Evolutionary conservation across 2,797 vertebrate species (phyloP), one percentile per base, ranked within the genome.

Genomic region (Schizopygopsis malacanthus): DNA sequence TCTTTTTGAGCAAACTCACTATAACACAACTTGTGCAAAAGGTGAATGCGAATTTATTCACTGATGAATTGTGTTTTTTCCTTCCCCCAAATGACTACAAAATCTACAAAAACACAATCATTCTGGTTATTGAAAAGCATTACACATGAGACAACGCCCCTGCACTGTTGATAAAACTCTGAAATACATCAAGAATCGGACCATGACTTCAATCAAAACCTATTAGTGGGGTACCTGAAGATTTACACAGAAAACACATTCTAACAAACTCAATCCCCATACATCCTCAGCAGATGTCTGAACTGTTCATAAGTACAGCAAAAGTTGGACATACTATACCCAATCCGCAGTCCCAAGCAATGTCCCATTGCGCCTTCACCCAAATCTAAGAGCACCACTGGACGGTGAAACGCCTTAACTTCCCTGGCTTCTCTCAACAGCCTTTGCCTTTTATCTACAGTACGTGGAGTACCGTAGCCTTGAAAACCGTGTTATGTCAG

Each of bases 281-380:
- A 65, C 16, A 52, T 81, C 43, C 43, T 33, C 25, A 65, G 9
- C 12, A 22, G 25, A 81, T 45, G 12, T 47, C n/a, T 45, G 41
- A 79, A 82, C 12, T 15, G 4, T 25, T 65, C 71, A 88, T 87
- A 75, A 89, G 69, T 65, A 20, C 28, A 6, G 18, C 15, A 6
- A 76, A 86, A 89, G 79, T 33, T 70, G 86, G 82, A 92, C 93
- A 93, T 92, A 93, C 92, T 91, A 90, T 95, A 96, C 95, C 94
- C 94, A 92, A 92, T 95, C 88, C 91, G 93, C 90, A 96, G 94
- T 91, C 94, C 93, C 93, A 96, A 93, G 92, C 94, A 95, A 92
- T 95, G 95, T 92, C 94, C 94, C 94, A 96, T 95, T 89, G 37
- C 39, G 33, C 79, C 82, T 71, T 37, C 6, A 20, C 13, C 50